Evolutionary conservation across 2,888 invertebrate genomes (phyloP).

Genomic region (Tigriopus californicus): DNA sequence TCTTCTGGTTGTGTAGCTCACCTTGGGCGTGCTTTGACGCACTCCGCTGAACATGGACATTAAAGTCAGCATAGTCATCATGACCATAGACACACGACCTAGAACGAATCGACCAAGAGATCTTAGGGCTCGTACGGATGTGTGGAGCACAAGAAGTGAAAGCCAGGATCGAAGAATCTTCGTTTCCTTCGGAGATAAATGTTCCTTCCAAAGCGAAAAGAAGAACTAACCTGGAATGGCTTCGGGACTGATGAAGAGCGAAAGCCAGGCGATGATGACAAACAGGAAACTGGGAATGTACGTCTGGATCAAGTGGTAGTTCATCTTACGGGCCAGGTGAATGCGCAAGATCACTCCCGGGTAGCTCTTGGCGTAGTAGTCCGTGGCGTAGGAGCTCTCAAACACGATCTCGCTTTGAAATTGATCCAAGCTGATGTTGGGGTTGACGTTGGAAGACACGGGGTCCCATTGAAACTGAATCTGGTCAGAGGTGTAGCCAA

Average conservation of each 20-base stretch:
- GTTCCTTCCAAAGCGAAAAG: not conserved
- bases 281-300: not conserved
- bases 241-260: conserved; percentile 8
- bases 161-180: not conserved
- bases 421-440: conserved; percentile 2
- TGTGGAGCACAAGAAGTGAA: no score
- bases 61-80: not conserved
- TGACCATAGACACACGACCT: not conserved
- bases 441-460: not conserved
- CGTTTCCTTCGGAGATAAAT: not conserved
- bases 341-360: conserved; percentile 2
- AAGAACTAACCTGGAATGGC: not conserved
- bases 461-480: not conserved
- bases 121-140: no score
- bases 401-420: not conserved
- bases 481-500: not conserved
- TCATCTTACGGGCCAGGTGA: not conserved
- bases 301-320: conserved; percentile 6
- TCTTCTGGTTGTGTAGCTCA: not conserved
- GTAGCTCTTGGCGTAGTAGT: conserved; percentile 3
- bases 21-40: not conserved
- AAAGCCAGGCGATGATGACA: conserved; percentile 8
- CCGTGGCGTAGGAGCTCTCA: not conserved
- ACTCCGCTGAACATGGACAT: not conserved
- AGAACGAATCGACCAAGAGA: not conserved